These are phyloP conservation scores for Pteria penguin DNA, from an alignment of 2,888 invertebrate genomes.

Conservation along the genomic window DNA sequence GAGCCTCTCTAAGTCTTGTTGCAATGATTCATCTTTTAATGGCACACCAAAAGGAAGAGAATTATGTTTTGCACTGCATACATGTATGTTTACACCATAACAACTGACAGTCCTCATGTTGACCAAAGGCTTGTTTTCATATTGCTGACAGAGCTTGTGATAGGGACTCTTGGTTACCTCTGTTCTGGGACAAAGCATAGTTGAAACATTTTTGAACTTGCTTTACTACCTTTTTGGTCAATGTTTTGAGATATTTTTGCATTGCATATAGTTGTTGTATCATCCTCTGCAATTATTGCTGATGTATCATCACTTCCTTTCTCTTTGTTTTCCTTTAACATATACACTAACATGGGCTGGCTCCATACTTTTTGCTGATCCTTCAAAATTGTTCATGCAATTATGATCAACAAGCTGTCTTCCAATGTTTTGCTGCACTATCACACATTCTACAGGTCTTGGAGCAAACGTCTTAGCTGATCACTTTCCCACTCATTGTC, in stretches of 20 bases:
- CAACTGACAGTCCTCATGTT: background rate
- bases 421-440: conserved; percentile 8
- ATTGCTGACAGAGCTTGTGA: background rate
- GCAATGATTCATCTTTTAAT: background rate
- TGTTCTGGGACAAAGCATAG: conserved; percentile 1
- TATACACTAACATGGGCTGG: too few relatives aligned
- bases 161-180: background rate
- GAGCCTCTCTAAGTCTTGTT: background rate
- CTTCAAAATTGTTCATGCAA: conserved; percentile 30
- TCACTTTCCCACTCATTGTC: conserved; percentile 31
- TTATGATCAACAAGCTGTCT: conserved; percentile 3
- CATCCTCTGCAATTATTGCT: conserved; percentile 36
- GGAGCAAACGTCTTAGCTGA: conserved; percentile 24
- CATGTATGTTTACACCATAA: background rate
- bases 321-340: conserved; percentile 12
- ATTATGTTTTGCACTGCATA: background rate
- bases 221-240: background rate
- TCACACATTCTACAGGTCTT: conserved; percentile 37
- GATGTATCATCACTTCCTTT: conserved; percentile 20
- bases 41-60: background rate
- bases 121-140: background rate
- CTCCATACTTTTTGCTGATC: conserved; percentile 39
- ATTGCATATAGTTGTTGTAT: conserved; percentile 36
- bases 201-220: conserved; percentile 5
- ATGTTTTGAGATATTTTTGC: conserved; percentile 42